Evolutionary conservation across 1,140 invertebrate species (phyloP).

Genomic region (Metopolophium dirhodum): DNA sequence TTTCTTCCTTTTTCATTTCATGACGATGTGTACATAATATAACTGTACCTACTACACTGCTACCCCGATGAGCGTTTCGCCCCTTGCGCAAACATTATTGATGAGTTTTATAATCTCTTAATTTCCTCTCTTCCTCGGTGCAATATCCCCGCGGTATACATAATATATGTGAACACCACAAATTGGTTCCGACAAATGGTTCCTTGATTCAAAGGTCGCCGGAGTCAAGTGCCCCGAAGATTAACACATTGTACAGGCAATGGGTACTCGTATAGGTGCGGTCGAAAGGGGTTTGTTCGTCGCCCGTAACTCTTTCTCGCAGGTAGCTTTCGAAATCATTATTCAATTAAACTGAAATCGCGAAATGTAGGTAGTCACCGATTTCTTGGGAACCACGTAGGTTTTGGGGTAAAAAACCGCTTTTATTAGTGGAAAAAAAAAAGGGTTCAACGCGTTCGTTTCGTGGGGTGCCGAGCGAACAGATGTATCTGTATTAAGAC

Average conservation of each 20-base stretch:
- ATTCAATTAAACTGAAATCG: neutral
- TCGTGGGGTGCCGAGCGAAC: neutral
- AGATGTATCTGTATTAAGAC: conserved; percentile 25
- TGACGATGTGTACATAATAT: neutral
- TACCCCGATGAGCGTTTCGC: neutral
- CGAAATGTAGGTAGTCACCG: neutral
- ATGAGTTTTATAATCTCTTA: conserved; percentile 23
- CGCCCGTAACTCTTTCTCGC: conserved; percentile 28
- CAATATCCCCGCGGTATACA: neutral
- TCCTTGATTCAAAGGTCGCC: conserved; percentile 35
- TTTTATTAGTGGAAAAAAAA: conserved; percentile 22
- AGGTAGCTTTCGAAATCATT: neutral
- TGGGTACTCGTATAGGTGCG: no score
- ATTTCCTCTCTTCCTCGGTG: neutral
- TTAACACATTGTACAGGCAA: neutral
- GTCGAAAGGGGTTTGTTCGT: conserved; percentile 16
- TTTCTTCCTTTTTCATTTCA: neutral
- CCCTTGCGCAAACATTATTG: neutral
- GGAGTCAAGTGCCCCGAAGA: conserved; percentile 38
- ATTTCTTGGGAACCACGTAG: conserved; percentile 34
- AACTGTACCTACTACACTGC: no score
- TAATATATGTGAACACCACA: neutral
- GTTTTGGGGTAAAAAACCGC: conserved; percentile 47
- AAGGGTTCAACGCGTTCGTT: neutral
- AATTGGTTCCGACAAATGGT: conserved; percentile 27